These are phyloP conservation scores for Trissolcus brochymenae DNA, from an alignment of 2,888 invertebrate species.

Conservation along the genomic window DNA sequence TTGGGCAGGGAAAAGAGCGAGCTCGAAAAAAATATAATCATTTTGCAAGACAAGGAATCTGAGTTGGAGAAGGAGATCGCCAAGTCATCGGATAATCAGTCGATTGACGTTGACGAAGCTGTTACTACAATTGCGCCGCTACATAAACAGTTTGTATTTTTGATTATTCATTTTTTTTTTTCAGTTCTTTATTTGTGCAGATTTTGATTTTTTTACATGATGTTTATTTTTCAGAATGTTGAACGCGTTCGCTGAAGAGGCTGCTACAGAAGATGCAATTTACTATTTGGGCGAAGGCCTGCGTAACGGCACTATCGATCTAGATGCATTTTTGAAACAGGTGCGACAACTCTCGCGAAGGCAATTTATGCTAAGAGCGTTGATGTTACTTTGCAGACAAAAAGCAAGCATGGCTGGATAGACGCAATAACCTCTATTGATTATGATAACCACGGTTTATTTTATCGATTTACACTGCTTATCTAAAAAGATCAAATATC, in stretches of 20 bases:
- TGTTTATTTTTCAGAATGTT: constrained; percentile 81
- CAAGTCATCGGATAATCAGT: constrained; percentile 86
- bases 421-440: constrained; percentile 46
- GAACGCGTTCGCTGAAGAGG: constrained; percentile 97
- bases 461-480: not conserved
- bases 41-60: constrained; percentile 90
- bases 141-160: constrained; percentile 88
- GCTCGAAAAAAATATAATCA: constrained; percentile 88
- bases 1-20: constrained; percentile 88
- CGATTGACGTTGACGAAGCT: constrained; percentile 95
- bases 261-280: constrained; percentile 98
- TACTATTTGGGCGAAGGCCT: constrained; percentile 98
- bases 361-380: constrained; percentile 96
- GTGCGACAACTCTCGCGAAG: constrained; percentile 95
- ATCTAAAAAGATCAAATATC: constrained; percentile 12
- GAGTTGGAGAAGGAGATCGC: constrained; percentile 89
- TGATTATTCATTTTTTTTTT: too few relatives aligned
- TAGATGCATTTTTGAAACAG: constrained; percentile 97
- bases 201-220: not conserved
- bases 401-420: constrained; percentile 91
- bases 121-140: constrained; percentile 97
- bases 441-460: constrained; percentile 1
- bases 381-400: constrained; percentile 97
- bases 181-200: not conserved
- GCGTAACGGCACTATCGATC: constrained; percentile 92